Evolutionary conservation across 2,888 invertebrate genomes (phyloP), one percentile per base, ranked within the genome.

Genomic region (Ophraella communa): DNA sequence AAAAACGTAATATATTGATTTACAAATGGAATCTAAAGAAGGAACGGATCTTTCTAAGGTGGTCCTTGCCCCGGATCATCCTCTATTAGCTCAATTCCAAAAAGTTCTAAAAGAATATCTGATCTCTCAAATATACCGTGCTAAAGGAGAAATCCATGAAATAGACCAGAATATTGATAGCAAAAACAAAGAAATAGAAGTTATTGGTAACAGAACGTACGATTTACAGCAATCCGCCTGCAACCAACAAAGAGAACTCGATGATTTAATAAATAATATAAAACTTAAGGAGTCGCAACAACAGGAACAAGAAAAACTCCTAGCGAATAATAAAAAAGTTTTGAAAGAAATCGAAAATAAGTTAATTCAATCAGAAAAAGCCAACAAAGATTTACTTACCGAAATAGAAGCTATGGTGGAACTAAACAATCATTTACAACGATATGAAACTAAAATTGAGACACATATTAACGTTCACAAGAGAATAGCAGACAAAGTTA

Each of bases 141-240:
- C 92, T 0, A 84, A 86, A 47, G 86, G 87, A 64, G 90, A 93
- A 79, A 89, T 92, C 55, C 78, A 84, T 1, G 87, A 89, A 68
- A 82, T 91, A 33, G 85, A 85, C 75, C 71, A 77, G 7, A 79
- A 79, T 0, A 72, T 83, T 1, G 85, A 84, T 69, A 78, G 80
- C 60, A 86, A 86, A 52, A 84, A 86, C 3, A 83, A 79, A 23
- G 85, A 86, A 61, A 78, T 87, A 18, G 88, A 89, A 72, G 76
- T 83, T 0, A 83, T 88, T 39, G 89, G 89, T 24, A 77, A 84
- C 1, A 83, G 83, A 64, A 84, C 89, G 42, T 89, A 89, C 71
- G 86, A 87, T 71, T 84, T 86, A 17, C 87, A 89, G 44, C 88
- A 88, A 75, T 84, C 88, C 77, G 86, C 88, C 65, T 75, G 83